Conservation (phyloP, 2,113 vertebrate species). For the Corydoras sp. region DNA sequence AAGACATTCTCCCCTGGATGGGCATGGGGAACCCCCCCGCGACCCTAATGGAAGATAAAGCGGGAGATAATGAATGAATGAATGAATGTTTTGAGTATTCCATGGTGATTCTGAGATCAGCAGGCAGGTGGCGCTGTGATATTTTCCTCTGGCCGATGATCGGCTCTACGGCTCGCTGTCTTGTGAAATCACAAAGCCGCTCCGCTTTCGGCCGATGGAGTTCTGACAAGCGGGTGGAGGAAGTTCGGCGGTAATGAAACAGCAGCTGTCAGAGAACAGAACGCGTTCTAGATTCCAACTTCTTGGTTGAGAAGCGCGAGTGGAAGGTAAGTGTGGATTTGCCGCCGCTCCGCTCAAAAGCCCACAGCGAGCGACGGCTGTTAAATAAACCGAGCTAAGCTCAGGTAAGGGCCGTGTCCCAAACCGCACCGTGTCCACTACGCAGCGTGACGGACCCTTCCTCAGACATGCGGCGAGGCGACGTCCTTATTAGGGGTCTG, state of each 20-base stretch:
- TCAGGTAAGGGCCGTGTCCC: too few relatives aligned
- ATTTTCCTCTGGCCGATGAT: neutral
- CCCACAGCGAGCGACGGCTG: neutral
- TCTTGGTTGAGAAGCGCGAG: neutral
- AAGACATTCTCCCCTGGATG: too few relatives aligned
- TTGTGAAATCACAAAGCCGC: conserved; percentile 5
- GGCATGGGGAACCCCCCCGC: too few relatives aligned
- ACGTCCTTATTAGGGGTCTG: too few relatives aligned
- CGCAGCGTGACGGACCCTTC: too few relatives aligned
- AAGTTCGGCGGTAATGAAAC: conserved; percentile 36
- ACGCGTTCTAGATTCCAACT: conserved; percentile 9
- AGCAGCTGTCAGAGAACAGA: conserved; percentile 12
- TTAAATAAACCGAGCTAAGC: neutral
- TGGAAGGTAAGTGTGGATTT: conserved; percentile 12
- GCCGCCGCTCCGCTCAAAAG: neutral
- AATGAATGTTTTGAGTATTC: neutral
- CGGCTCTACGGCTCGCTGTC: neutral
- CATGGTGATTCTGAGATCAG: neutral
- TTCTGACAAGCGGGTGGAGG: conserved; percentile 9
- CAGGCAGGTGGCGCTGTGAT: conserved; percentile 24
- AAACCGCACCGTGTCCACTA: too few relatives aligned
- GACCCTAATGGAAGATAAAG: too few relatives aligned
- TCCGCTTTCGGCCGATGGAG: neutral
- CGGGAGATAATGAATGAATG: neutral
- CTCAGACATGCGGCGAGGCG: too few relatives aligned